Conservation (phyloP, 2,888 invertebrate genomes). For the Patella caerulea region DNA sequence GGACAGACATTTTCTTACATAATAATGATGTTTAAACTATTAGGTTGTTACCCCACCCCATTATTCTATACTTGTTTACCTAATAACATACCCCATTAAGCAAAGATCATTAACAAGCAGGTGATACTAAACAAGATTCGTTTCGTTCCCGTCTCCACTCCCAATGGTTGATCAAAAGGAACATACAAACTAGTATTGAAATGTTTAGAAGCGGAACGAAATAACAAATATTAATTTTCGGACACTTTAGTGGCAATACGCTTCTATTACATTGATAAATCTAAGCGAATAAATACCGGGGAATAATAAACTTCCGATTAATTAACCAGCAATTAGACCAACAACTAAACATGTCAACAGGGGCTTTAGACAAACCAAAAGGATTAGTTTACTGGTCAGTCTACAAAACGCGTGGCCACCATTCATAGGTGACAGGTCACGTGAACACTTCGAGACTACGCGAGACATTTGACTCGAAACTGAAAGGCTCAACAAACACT, state of each 20-base stretch:
- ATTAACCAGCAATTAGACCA: slow-evolving; percentile 10
- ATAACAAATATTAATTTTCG: slow-evolving; percentile 7
- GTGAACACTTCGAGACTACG: slow-evolving; percentile 4
- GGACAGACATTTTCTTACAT: too few species aligned
- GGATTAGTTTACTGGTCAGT: neutral
- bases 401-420: neutral
- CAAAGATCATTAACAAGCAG: neutral
- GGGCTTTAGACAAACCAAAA: neutral
- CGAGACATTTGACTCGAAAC: slow-evolving; percentile 10
- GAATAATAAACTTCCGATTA: slow-evolving; percentile 1
- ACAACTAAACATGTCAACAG: neutral
- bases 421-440: slow-evolving; percentile 9
- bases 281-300: neutral
- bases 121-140: neutral
- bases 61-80: neutral
- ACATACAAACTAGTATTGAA: neutral
- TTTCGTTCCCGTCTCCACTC: slow-evolving; percentile 2
- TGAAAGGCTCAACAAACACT: slow-evolving; percentile 8
- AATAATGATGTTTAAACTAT: too few species aligned
- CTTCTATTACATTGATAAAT: neutral
- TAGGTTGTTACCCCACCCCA: neutral
- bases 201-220: neutral
- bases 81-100: neutral
- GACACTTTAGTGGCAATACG: slow-evolving; percentile 12
- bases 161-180: neutral